Conservation (phyloP, 2,113 vertebrate species). For the Xyliphius kryptos region DNA sequence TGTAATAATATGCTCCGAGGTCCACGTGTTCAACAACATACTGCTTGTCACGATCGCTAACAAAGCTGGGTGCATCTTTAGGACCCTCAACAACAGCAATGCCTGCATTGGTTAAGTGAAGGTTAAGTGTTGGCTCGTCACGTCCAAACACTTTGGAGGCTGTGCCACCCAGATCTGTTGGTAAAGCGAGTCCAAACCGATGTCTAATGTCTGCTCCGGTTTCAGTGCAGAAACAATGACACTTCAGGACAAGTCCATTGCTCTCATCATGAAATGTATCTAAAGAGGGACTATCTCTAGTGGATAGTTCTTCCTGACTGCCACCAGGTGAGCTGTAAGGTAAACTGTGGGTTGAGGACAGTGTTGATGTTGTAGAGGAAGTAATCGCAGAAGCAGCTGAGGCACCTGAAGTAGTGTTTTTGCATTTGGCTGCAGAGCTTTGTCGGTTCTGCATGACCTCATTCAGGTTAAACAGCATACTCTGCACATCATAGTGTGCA, state of each 20-base stretch:
- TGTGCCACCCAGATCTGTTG: conserved; percentile 73
- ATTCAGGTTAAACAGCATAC: conserved; percentile 92
- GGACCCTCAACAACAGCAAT: conserved; percentile 89
- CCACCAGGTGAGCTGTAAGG: conserved; percentile 90
- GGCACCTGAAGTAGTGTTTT: conserved; percentile 96
- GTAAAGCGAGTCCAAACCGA: neutral
- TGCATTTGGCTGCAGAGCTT: conserved; percentile 73
- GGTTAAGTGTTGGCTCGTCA: conserved; percentile 67
- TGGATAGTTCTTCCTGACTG: conserved; percentile 92
- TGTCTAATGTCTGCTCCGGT: conserved; percentile 77
- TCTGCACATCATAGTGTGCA: conserved; percentile 92
- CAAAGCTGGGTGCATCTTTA: conserved; percentile 81
- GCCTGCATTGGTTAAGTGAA: conserved; percentile 89
- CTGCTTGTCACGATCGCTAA: conserved; percentile 84
- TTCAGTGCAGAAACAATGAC: conserved; percentile 96
- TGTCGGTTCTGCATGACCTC: conserved; percentile 83
- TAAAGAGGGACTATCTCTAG: conserved; percentile 80
- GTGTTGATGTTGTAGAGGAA: conserved; percentile 72
- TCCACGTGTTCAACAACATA: conserved; percentile 94
- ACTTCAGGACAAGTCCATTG: conserved; percentile 92
- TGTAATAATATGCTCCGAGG: conserved; percentile 90
- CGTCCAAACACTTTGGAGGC: conserved; percentile 73
- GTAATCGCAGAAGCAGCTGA: conserved; percentile 88
- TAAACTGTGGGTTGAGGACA: conserved; percentile 64
- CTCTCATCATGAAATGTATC: conserved; percentile 94